A percentile compares a stretch with the other conserved stretches of the same genome.
phyloP scores from a whole-genome alignment of 2,888 invertebrate species.

The Mesoligia furuncula region DNA sequence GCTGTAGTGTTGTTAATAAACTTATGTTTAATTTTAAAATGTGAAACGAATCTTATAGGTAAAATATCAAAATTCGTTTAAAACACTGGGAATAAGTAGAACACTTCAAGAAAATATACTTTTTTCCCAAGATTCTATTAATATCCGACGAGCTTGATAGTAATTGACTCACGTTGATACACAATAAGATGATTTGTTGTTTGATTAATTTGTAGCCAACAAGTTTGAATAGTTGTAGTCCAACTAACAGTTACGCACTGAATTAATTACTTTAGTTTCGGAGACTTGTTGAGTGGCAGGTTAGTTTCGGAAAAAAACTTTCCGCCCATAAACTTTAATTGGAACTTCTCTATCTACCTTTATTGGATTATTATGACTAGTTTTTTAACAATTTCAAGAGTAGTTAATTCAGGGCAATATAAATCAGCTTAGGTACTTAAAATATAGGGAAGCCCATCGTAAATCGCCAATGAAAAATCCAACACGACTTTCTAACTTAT shows the following conservation, averaged over 20 bases:
- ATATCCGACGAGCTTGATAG: not conserved
- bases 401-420: not conserved
- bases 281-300: conserved; percentile 26
- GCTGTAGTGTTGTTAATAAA: not conserved
- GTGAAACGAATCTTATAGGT: not conserved
- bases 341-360: not conserved
- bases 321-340: conserved; percentile 9
- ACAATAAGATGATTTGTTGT: not conserved
- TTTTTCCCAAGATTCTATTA: not conserved
- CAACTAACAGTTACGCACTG: conserved; percentile 3
- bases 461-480: conserved; percentile 28
- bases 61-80: not conserved
- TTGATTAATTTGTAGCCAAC: conserved; percentile 19
- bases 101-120: not conserved
- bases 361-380: conserved; percentile 15
- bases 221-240: conserved; percentile 17
- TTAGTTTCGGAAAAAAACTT: conserved; percentile 15
- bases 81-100: too few species aligned
- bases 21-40: not conserved
- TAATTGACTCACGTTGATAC: not conserved
- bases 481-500: conserved; percentile 23
- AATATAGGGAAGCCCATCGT: not conserved
- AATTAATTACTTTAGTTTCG: conserved; percentile 39
- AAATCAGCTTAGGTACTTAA: not conserved
- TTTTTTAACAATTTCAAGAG: not conserved